These are phyloP conservation scores for Drosophila diplacantha DNA, from an alignment of 2,888 invertebrate species.

Conservation along the genomic window DNA sequence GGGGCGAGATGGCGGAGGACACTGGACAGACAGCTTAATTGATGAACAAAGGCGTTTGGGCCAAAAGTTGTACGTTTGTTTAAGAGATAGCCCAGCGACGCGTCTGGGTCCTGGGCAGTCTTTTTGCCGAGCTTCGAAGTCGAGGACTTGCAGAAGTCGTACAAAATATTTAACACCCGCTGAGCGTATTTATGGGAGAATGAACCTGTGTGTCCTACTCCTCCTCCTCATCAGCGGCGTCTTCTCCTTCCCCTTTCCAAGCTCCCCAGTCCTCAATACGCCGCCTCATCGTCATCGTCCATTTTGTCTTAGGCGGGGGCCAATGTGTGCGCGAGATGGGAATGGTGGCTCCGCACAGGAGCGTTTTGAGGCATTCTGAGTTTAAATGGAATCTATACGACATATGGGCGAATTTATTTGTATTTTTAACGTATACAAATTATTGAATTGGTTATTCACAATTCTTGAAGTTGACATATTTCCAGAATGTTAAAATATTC, in stretches of 20 bases:
- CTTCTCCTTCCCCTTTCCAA: constrained; percentile 7
- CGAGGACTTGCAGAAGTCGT: constrained; percentile 70
- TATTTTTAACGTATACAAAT: too few relatives aligned
- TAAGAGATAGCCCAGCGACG: constrained; percentile 46
- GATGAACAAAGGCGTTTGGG: constrained; percentile 72
- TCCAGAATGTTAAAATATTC: too few relatives aligned
- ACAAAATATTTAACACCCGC: constrained; percentile 74
- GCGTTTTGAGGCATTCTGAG: neutral
- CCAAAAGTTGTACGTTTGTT: constrained; percentile 60
- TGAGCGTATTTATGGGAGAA: constrained; percentile 76
- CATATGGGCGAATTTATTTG: neutral
- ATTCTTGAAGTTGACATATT: neutral
- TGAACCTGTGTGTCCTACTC: constrained; percentile 71
- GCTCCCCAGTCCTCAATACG: constrained; percentile 2
- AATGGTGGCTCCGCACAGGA: constrained; percentile 11
- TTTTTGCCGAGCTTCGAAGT: constrained; percentile 37
- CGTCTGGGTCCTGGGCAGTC: constrained; percentile 33
- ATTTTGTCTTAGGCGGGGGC: constrained; percentile 64
- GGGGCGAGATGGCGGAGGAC: constrained; percentile 22
- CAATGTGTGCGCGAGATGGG: constrained; percentile 20
- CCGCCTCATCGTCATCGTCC: constrained; percentile 15
- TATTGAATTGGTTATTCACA: neutral
- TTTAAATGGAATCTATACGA: too few relatives aligned
- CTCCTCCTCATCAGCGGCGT: constrained; percentile 18
- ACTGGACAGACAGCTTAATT: constrained; percentile 66